Evolutionary conservation across 2,797 vertebrate genomes (phyloP).

Genomic region (Poecilia velifera): DNA sequence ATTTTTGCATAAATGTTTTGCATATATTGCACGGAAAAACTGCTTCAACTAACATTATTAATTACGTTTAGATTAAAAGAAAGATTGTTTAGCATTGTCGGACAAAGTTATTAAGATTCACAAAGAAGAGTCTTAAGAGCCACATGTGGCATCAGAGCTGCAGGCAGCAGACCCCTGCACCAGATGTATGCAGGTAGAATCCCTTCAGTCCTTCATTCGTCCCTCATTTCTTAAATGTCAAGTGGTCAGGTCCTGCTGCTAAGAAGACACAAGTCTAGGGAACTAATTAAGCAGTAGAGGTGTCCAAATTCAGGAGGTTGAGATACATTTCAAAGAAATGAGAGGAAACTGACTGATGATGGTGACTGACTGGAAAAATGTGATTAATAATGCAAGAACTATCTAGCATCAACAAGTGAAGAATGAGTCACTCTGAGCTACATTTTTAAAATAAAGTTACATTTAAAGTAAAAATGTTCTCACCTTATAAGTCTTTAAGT

Average conservation of each 20-base stretch:
- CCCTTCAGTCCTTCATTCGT: background rate
- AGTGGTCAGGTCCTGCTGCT: constrained; percentile 57
- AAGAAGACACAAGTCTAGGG: constrained; percentile 58
- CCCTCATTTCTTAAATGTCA: constrained; percentile 76
- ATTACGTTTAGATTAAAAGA: background rate
- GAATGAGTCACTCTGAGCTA: background rate
- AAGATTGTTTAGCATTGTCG: background rate
- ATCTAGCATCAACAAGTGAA: constrained; percentile 7
- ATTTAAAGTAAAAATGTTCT: constrained; percentile 9
- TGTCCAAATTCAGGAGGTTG: constrained; percentile 33
- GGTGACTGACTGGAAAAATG: constrained; percentile 22
- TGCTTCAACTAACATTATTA: background rate
- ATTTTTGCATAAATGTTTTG: background rate
- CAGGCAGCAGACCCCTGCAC: background rate
- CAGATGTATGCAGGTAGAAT: constrained; percentile 41
- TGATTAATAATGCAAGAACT: constrained; percentile 34
- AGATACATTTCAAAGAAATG: constrained; percentile 38
- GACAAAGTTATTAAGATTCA: background rate
- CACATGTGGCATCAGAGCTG: background rate
- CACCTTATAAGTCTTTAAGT: background rate
- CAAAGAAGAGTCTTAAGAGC: background rate
- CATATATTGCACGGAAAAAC: background rate
- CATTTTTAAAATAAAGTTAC: constrained; percentile 9
- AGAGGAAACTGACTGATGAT: constrained; percentile 21
- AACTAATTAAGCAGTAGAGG: constrained; percentile 61